A percentile compares a stretch with the other conserved stretches of the same genome.
phyloP scores from a whole-genome alignment of 2,797 vertebrate genomes.

The Vespertilio murinus region DNA sequence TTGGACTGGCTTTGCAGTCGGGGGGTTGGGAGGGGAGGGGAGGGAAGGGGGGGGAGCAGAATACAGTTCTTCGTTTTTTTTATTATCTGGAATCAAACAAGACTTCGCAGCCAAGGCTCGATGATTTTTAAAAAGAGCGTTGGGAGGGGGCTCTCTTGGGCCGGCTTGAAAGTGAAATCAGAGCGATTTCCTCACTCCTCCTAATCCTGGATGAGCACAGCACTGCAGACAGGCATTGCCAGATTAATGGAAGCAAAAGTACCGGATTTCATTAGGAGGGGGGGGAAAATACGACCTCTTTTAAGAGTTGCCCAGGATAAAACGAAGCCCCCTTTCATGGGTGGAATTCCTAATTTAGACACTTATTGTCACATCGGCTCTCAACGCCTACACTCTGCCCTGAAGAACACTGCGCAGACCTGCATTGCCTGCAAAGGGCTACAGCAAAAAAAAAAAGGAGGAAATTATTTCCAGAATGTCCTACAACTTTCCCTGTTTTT shows the following conservation, averaged over 20 bases:
- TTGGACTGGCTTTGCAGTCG: conserved; percentile 64
- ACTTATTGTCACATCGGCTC: conserved; percentile 88
- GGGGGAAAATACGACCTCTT: conserved; percentile 67
- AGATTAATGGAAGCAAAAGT: conserved; percentile 73
- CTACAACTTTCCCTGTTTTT: conserved; percentile 74
- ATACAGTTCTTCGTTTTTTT: conserved; percentile 56
- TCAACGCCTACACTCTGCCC: conserved; percentile 91
- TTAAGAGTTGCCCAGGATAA: conserved; percentile 80
- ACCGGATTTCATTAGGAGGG: conserved; percentile 66
- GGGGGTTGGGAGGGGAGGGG: neutral
- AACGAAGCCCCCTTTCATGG: conserved; percentile 83
- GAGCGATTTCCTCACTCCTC: conserved; percentile 69
- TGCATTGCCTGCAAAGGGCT: conserved; percentile 97
- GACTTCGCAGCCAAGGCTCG: conserved; percentile 11
- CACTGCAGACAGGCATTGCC: conserved; percentile 79
- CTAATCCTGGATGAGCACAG: conserved; percentile 68
- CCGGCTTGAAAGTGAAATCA: conserved; percentile 69
- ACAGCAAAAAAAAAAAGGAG: conserved; percentile 69
- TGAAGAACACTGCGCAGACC: conserved; percentile 93
- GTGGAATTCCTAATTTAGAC: conserved; percentile 86
- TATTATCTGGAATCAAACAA: conserved; percentile 66
- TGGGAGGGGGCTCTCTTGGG: conserved; percentile 48
- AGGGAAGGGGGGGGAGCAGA: neutral
- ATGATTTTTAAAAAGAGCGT: conserved; percentile 38
- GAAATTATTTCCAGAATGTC: conserved; percentile 80